phyloP scores from a whole-genome alignment of 2,113 vertebrate species.

The Anoplopoma fimbria region DNA sequence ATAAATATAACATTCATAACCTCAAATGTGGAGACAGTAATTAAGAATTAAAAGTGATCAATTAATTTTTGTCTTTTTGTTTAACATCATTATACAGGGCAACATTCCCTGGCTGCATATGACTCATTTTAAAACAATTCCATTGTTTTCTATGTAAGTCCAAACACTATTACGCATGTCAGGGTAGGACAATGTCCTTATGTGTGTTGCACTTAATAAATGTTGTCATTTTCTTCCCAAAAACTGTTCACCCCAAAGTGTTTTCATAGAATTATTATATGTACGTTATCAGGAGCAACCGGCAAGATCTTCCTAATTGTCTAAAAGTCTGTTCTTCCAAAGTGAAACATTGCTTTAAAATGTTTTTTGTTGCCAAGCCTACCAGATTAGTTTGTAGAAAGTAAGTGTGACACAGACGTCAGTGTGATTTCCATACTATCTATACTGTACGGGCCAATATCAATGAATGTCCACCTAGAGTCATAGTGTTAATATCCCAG shows the following conservation, averaged over 20 bases:
- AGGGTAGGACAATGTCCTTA: not conserved
- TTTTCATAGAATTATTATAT: not conserved
- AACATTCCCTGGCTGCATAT: not conserved
- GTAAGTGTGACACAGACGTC: slow-evolving; percentile 25
- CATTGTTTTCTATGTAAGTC: not conserved
- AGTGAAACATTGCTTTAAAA: slow-evolving; percentile 18
- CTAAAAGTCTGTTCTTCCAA: slow-evolving; percentile 35
- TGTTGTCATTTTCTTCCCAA: not conserved
- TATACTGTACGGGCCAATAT: slow-evolving; percentile 30
- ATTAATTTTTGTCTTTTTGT: not conserved
- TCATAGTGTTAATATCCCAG: slow-evolving; percentile 49
- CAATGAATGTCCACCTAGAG: slow-evolving; percentile 53
- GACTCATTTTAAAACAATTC: not conserved
- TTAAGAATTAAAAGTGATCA: not conserved
- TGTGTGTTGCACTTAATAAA: slow-evolving; percentile 10
- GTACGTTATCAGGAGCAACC: not conserved
- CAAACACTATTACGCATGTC: not conserved
- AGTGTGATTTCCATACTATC: slow-evolving; percentile 24
- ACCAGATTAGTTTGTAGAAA: slow-evolving; percentile 31
- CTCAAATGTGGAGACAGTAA: not conserved
- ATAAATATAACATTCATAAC: no score
- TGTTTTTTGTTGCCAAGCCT: slow-evolving; percentile 9
- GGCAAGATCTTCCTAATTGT: not conserved
- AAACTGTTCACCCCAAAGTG: slow-evolving; percentile 1
- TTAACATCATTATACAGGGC: not conserved